These are phyloP conservation scores for Lithosia quadra DNA, from an alignment of 2,888 invertebrate species.

Conservation along the genomic window DNA sequence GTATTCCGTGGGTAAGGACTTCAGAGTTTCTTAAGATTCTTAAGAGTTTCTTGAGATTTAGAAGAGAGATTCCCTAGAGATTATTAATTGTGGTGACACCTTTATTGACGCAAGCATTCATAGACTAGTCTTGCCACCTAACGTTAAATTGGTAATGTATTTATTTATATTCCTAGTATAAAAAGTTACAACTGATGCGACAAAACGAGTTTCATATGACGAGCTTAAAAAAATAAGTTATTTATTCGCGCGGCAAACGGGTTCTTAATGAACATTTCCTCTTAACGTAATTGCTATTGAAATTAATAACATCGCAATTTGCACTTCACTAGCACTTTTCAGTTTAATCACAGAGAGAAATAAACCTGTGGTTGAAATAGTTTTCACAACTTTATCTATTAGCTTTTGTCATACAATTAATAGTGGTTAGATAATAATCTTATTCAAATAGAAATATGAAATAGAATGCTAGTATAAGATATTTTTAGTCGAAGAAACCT, in stretches of 20 bases:
- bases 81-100: no score
- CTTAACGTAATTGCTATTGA: constrained; percentile 43
- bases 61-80: no score
- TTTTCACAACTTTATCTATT: constrained; percentile 39
- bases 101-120: no score
- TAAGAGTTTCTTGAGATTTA: no score
- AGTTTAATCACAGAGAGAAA: constrained; percentile 43
- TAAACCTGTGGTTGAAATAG: constrained; percentile 32
- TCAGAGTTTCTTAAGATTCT: no score
- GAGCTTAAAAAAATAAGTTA: constrained; percentile 23
- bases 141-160: no score
- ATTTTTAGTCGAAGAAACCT: background rate
- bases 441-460: background rate
- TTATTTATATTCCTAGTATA: no score
- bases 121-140: no score
- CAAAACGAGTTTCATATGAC: background rate
- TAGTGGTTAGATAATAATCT: background rate
- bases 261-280: constrained; percentile 38
- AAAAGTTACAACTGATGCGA: no score
- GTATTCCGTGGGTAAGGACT: no score
- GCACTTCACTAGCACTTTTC: constrained; percentile 48
- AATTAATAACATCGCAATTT: constrained; percentile 53
- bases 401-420: constrained; percentile 39
- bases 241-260: constrained; percentile 26
- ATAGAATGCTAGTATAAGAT: background rate